A percentile compares a stretch with the other conserved stretches of the same genome.
Evolutionary conservation across 37 sponge, comb jelly and placozoan genomes (phyloP).

Genomic region (Lycopodina hypogea): DNA sequence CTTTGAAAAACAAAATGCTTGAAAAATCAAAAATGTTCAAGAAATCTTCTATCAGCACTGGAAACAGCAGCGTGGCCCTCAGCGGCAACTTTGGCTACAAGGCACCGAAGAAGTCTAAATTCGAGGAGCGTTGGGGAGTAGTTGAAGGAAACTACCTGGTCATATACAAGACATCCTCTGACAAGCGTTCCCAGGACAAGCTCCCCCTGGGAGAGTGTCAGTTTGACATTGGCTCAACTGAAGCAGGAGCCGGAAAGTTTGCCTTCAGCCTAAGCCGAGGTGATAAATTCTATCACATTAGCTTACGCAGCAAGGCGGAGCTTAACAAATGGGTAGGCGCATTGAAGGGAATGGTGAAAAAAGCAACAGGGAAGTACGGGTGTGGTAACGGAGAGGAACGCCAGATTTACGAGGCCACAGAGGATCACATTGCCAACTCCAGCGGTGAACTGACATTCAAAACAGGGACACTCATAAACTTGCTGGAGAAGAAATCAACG

Average conservation of each 20-base stretch:
- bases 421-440: constrained; percentile 30
- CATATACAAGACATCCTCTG: constrained; percentile 22
- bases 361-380: not conserved
- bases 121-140: constrained; percentile 19
- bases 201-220: constrained; percentile 18
- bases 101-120: constrained; percentile 32
- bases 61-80: not conserved
- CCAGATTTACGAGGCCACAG: constrained; percentile 25
- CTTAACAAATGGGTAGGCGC: constrained; percentile 23
- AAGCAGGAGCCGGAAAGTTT: constrained; percentile 12
- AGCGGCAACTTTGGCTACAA: constrained; percentile 28
- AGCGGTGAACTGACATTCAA: constrained; percentile 41
- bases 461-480: constrained; percentile 19
- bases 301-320: constrained; percentile 9
- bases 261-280: constrained; percentile 28
- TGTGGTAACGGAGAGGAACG: not conserved
- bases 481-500: constrained; percentile 12
- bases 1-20: not conserved
- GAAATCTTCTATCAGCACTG: not conserved
- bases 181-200: constrained; percentile 27
- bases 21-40: constrained; percentile 30
- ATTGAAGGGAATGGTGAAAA: constrained; percentile 17
- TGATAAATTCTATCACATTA: constrained; percentile 29
- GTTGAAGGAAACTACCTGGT: constrained; percentile 31
- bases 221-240: constrained; percentile 18